phyloP scores from a whole-genome alignment of 2,113 vertebrate species.

The Tricholaema leucomelas region DNA sequence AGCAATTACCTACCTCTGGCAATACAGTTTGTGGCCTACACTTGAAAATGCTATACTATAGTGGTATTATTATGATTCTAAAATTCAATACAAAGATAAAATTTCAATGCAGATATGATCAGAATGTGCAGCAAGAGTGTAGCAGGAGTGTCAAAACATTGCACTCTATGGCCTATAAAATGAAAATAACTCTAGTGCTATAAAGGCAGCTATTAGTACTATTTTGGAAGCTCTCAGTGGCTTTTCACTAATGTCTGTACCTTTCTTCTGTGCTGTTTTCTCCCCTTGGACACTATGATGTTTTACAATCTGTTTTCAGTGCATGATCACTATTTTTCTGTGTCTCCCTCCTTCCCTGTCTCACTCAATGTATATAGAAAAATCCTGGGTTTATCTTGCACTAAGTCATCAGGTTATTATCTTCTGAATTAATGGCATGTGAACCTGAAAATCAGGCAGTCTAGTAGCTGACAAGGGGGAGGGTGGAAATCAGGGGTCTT shows the following conservation, averaged over 20 bases:
- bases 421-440: slow-evolving; percentile 24
- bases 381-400: slow-evolving; percentile 29
- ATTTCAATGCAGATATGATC: slow-evolving; percentile 42
- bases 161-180: slow-evolving; percentile 48
- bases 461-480: background rate
- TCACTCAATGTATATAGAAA: slow-evolving; percentile 44
- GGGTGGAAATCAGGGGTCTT: background rate
- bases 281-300: slow-evolving; percentile 49
- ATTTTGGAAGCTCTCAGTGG: slow-evolving; percentile 67
- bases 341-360: slow-evolving; percentile 40
- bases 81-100: slow-evolving; percentile 55
- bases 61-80: slow-evolving; percentile 17
- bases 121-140: background rate
- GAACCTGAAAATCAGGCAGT: background rate
- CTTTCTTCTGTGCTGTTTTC: slow-evolving; percentile 60
- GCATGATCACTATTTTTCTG: slow-evolving; percentile 58
- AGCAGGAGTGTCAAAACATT: slow-evolving; percentile 41
- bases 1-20: slow-evolving; percentile 29
- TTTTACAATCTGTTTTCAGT: slow-evolving; percentile 53
- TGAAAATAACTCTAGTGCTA: slow-evolving; percentile 29
- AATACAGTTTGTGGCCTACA: slow-evolving; percentile 25
- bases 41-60: slow-evolving; percentile 22
- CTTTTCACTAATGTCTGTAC: slow-evolving; percentile 63
- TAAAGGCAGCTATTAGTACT: slow-evolving; percentile 67
- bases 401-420: slow-evolving; percentile 31